Percentiles rank a stretch among this genome's conserved stretches.
These are phyloP conservation scores for Lottia gigantea DNA, from an alignment of 2,888 invertebrate genomes.

Conservation along the genomic window DNA sequence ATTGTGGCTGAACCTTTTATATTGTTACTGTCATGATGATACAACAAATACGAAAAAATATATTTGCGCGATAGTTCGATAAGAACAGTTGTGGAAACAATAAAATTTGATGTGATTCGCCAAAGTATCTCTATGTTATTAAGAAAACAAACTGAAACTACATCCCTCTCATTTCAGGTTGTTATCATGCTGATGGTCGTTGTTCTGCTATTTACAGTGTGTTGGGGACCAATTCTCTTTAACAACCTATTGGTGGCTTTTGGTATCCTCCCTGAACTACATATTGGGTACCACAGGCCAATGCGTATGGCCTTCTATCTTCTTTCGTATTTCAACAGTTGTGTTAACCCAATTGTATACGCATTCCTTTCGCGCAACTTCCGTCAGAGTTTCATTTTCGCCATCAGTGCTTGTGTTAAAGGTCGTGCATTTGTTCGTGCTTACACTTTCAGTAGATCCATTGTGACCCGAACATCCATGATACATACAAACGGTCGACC, in stretches of 20 bases:
- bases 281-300: constrained; percentile 72
- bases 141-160: no score
- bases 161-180: constrained; percentile 70
- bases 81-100: no score
- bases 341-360: constrained; percentile 79
- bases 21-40: no score
- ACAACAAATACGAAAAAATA: no score
- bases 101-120: background rate
- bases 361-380: constrained; percentile 81
- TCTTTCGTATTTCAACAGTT: constrained; percentile 79
- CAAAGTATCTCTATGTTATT: background rate
- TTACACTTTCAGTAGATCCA: constrained; percentile 36
- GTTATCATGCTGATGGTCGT: constrained; percentile 79
- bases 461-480: constrained; percentile 31
- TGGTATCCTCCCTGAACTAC: constrained; percentile 70
- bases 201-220: constrained; percentile 76
- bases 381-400: constrained; percentile 68
- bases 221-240: constrained; percentile 77
- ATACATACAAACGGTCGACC: constrained; percentile 27
- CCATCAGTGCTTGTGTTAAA: constrained; percentile 41
- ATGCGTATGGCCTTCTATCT: constrained; percentile 75
- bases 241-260: constrained; percentile 76
- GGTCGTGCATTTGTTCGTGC: constrained; percentile 37
- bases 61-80: no score
- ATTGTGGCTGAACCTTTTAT: no score